Conservation (phyloP, 1,140 invertebrate genomes). For the Homarus americanus region DNA sequence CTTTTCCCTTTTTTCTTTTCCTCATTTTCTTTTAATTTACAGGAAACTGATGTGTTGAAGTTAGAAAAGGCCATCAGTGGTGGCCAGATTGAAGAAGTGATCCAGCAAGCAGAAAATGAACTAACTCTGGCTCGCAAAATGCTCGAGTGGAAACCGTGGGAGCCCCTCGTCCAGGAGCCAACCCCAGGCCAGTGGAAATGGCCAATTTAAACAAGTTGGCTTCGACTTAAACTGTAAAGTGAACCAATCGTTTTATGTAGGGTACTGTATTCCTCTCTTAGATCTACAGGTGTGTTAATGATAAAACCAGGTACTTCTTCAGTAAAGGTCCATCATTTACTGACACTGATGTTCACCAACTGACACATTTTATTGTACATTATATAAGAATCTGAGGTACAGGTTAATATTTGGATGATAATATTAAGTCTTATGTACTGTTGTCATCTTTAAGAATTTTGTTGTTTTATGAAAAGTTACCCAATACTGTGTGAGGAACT, state of each 20-base stretch:
- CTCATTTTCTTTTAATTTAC: too few species aligned
- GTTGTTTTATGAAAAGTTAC: too few species aligned
- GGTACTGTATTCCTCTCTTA: not conserved
- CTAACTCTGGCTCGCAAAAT: constrained; percentile 90
- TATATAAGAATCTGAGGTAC: too few species aligned
- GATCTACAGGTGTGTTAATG: not conserved
- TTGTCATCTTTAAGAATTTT: too few species aligned
- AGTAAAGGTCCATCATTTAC: too few species aligned
- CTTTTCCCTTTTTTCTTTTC: too few species aligned
- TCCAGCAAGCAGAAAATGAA: constrained; percentile 92
- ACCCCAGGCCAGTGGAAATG: constrained; percentile 95
- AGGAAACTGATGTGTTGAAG: constrained; percentile 80
- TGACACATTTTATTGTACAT: too few species aligned
- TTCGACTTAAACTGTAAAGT: not conserved
- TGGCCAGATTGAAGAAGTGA: constrained; percentile 96
- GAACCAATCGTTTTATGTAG: not conserved
- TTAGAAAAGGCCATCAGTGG: constrained; percentile 90
- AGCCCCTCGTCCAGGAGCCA: constrained; percentile 86
- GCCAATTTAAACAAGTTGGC: constrained; percentile 82
- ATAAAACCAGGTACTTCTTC: too few species aligned
- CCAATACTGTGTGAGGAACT: too few species aligned
- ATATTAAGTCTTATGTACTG: too few species aligned
- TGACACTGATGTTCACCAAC: too few species aligned
- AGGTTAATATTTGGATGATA: too few species aligned
- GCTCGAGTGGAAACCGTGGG: constrained; percentile 95